Conservation (phyloP, 1,140 invertebrate genomes). For the Nylanderia fulva region DNA sequence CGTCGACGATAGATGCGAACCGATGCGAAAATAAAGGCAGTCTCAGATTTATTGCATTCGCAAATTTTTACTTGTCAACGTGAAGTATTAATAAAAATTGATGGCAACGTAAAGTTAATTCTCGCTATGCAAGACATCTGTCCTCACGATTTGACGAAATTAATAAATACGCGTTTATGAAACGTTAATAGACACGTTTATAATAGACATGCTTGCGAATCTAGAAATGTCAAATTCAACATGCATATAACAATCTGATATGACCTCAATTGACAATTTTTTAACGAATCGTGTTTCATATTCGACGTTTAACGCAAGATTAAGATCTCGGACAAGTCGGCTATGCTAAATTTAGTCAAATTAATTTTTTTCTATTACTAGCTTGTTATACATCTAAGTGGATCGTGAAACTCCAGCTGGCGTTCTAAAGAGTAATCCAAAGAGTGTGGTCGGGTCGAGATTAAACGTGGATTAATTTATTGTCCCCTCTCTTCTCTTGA, state of each 20-base stretch:
- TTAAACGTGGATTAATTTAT: constrained; percentile 60
- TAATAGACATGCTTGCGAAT: not conserved
- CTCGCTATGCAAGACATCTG: not conserved
- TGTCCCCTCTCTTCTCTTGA: not conserved
- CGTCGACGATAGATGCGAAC: constrained; percentile 1
- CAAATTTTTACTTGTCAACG: constrained; percentile 29
- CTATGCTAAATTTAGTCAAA: constrained; percentile 10
- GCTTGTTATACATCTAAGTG: constrained; percentile 42
- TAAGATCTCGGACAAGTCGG: not conserved
- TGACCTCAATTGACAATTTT: not conserved
- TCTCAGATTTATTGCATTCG: constrained; percentile 13
- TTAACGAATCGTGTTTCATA: not conserved
- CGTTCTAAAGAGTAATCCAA: constrained; percentile 53
- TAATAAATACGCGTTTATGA: not conserved
- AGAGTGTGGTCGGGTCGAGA: constrained; percentile 40
- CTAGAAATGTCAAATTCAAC: not conserved
- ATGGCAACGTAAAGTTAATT: constrained; percentile 3
- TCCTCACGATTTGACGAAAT: not conserved
- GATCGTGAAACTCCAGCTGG: constrained; percentile 44
- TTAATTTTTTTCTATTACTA: constrained; percentile 43
- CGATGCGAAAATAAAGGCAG: constrained; percentile 25
- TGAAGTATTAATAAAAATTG: not conserved
- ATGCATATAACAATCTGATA: not conserved
- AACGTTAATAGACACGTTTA: not conserved
- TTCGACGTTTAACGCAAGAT: not conserved